These are phyloP conservation scores for Macrosiphum euphorbiae DNA, from an alignment of 2,888 invertebrate species.

Conservation along the genomic window DNA sequence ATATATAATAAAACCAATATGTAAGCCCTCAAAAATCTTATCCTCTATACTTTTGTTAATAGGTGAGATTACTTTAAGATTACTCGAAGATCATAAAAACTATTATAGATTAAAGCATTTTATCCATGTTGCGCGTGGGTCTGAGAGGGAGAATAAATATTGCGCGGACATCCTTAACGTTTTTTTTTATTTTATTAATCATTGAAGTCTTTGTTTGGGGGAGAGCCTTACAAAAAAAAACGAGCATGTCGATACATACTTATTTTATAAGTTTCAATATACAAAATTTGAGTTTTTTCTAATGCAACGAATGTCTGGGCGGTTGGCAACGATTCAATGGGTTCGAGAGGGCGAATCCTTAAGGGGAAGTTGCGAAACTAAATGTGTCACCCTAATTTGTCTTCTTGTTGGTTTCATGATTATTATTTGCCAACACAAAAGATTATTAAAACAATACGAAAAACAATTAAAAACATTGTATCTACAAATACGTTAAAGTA, in stretches of 20 bases:
- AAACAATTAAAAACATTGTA: constrained; percentile 59
- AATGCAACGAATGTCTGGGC: constrained; percentile 32
- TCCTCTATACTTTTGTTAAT: too few relatives aligned
- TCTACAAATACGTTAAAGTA: constrained; percentile 29
- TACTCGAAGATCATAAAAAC: too few relatives aligned
- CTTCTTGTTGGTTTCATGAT: constrained; percentile 32
- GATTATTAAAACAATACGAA: constrained; percentile 52
- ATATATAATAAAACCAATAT: too few relatives aligned
- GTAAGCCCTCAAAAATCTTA: too few relatives aligned
- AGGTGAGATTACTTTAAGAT: too few relatives aligned
- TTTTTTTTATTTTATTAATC: not conserved
- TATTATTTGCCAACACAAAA: constrained; percentile 43
- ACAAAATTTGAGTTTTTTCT: constrained; percentile 13
- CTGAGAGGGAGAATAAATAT: too few relatives aligned
- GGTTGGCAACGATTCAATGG: constrained; percentile 22
- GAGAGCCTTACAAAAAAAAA: not conserved
- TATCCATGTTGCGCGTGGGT: too few relatives aligned
- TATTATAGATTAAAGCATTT: too few relatives aligned
- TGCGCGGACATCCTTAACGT: not conserved
- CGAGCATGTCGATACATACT: not conserved
- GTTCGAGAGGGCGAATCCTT: constrained; percentile 50
- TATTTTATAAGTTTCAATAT: not conserved
- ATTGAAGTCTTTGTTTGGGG: not conserved
- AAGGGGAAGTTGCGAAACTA: constrained; percentile 41
- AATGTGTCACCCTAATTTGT: constrained; percentile 48